Percentiles rank a stretch among this genome's conserved stretches.
phyloP scores from a whole-genome alignment of 2,888 invertebrate species.

The Sturmia bella region DNA sequence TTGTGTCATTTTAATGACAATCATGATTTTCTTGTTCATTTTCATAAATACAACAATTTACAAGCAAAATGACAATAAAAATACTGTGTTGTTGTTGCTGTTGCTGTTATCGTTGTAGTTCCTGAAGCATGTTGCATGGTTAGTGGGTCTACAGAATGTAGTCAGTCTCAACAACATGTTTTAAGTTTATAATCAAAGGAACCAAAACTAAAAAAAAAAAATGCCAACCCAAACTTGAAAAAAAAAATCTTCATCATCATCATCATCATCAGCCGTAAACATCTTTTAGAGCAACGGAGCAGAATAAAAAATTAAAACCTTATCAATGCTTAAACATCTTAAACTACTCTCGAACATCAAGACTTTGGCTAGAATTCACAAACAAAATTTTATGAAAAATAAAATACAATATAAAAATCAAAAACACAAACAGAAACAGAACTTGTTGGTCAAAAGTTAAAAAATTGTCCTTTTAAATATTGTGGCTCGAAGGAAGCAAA shows the following conservation, averaged over 20 bases:
- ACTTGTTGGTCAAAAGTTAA: slow-evolving; percentile 27
- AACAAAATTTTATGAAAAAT: neutral
- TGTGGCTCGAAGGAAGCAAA: slow-evolving; percentile 12
- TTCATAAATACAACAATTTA: slow-evolving; percentile 77
- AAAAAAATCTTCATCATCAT: no score
- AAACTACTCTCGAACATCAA: slow-evolving; percentile 26
- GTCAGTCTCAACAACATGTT: slow-evolving; percentile 4
- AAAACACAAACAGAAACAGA: neutral
- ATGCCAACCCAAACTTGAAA: no score
- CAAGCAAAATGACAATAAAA: slow-evolving; percentile 67
- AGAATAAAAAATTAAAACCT: slow-evolving; percentile 17
- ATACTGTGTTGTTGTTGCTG: slow-evolving; percentile 40
- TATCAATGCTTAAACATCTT: slow-evolving; percentile 54
- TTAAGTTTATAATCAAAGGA: slow-evolving; percentile 50
- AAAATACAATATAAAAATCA: no score
- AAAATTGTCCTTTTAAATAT: slow-evolving; percentile 37
- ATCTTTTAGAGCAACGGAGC: slow-evolving; percentile 22
- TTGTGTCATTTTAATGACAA: slow-evolving; percentile 70
- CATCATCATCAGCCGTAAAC: slow-evolving; percentile 53
- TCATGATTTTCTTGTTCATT: slow-evolving; percentile 73
- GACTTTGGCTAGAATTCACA: slow-evolving; percentile 15
- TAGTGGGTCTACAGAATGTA: slow-evolving; percentile 21
- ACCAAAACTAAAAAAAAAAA: slow-evolving; percentile 6
- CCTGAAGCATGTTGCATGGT: slow-evolving; percentile 37
- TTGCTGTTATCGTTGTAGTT: slow-evolving; percentile 21